phyloP scores from a whole-genome alignment of 2,797 vertebrate species.

The Spinus pinus region DNA sequence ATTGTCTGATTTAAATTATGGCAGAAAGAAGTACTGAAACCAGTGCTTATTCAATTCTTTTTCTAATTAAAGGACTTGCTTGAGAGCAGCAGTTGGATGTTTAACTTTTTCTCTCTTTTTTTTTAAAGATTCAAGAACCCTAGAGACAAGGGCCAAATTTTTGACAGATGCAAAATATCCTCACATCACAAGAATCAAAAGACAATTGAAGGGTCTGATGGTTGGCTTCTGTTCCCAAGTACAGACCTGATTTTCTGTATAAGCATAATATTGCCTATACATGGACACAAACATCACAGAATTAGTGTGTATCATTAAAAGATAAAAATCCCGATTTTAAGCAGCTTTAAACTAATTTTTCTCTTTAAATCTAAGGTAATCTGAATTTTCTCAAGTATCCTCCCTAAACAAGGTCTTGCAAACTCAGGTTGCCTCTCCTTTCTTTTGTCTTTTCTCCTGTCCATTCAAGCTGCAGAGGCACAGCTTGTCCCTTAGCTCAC shows the following conservation, averaged over 20 bases:
- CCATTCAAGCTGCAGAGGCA: neutral
- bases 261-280: neutral
- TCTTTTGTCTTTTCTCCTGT: neutral
- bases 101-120: neutral
- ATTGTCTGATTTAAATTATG: neutral
- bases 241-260: neutral
- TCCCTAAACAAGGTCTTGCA: neutral
- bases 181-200: neutral
- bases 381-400: neutral
- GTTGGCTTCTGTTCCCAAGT: neutral
- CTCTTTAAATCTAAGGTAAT: neutral
- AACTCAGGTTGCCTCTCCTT: neutral
- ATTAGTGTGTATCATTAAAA: neutral
- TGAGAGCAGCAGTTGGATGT: neutral
- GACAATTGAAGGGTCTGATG: neutral
- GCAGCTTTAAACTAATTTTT: neutral
- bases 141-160: neutral
- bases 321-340: neutral
- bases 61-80: neutral
- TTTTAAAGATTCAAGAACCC: neutral
- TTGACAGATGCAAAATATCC: neutral
- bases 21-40: neutral
- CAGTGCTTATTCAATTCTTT: neutral
- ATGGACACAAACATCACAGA: neutral
- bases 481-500: neutral